These are phyloP conservation scores for Acleris sparsana DNA, from an alignment of 2,888 invertebrate genomes.

Conservation along the genomic window DNA sequence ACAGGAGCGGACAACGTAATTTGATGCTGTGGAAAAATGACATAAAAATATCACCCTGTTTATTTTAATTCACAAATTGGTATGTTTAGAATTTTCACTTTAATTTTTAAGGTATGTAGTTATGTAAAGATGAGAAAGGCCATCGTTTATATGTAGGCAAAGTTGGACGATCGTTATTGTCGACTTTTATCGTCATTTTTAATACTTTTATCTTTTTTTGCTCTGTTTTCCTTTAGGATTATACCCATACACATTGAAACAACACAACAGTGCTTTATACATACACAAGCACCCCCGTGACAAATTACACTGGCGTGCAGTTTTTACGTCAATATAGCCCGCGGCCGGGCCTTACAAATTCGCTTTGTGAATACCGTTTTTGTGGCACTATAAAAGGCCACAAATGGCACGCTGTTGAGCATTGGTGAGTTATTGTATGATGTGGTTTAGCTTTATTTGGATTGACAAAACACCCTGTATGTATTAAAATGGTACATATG, in stretches of 20 bases:
- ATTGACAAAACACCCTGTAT: slow-evolving; percentile 19
- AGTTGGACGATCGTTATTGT: too few species aligned
- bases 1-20: not conserved
- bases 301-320: slow-evolving; percentile 16
- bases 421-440: slow-evolving; percentile 29
- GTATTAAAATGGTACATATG: too few species aligned
- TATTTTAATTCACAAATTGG: too few species aligned
- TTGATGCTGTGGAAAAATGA: not conserved
- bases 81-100: too few species aligned
- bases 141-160: too few species aligned
- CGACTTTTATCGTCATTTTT: too few species aligned
- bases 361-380: slow-evolving; percentile 31
- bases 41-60: too few species aligned
- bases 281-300: slow-evolving; percentile 14
- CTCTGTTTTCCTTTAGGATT: not conserved
- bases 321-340: slow-evolving; percentile 31
- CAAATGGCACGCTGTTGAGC: slow-evolving; percentile 30
- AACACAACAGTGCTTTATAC: not conserved
- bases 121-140: too few species aligned
- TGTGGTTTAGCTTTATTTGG: slow-evolving; percentile 28
- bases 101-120: too few species aligned
- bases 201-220: too few species aligned
- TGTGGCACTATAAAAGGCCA: slow-evolving; percentile 28
- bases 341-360: slow-evolving; percentile 12
- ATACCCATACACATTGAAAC: not conserved